phyloP scores from a whole-genome alignment of 1,140 invertebrate species.

The Drosophila jambulina region DNA sequence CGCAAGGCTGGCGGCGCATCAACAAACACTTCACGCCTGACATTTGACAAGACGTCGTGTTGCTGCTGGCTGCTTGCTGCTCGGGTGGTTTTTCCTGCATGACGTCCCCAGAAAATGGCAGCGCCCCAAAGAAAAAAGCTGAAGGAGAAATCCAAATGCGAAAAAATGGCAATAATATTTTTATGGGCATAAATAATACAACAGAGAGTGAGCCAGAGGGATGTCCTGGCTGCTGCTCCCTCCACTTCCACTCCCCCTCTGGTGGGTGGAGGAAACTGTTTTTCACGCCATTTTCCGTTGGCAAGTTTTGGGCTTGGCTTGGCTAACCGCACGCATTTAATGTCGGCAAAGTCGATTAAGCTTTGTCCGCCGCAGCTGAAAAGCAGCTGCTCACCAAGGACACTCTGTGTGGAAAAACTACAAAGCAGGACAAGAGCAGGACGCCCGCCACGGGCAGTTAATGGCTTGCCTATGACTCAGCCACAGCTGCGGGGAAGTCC shows the following conservation, averaged over 20 bases:
- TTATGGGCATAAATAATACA: constrained; percentile 83
- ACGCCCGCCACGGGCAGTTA: constrained; percentile 18
- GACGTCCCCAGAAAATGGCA: constrained; percentile 7
- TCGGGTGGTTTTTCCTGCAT: constrained; percentile 21
- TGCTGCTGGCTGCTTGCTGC: neutral
- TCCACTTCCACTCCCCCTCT: neutral
- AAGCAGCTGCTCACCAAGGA: constrained; percentile 46
- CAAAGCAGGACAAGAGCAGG: neutral
- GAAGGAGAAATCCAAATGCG: constrained; percentile 74
- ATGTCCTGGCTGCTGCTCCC: constrained; percentile 14
- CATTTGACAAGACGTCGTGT: constrained; percentile 73
- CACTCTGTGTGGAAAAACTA: neutral
- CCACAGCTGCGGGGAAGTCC: constrained; percentile 32
- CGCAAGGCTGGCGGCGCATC: constrained; percentile 59
- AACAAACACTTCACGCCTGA: constrained; percentile 84
- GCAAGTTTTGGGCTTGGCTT: constrained; percentile 18
- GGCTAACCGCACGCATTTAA: constrained; percentile 79
- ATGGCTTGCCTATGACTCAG: constrained; percentile 58
- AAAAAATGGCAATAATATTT: constrained; percentile 84
- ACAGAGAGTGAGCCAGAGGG: constrained; percentile 24
- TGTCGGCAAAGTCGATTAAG: constrained; percentile 81
- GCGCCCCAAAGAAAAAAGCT: neutral
- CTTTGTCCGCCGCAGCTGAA: constrained; percentile 47
- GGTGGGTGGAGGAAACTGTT: constrained; percentile 38
- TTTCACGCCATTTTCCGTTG: constrained; percentile 73